Evolutionary conservation across 2,888 invertebrate genomes (phyloP).

Genomic region (Lissocephala sabroskyi): DNA sequence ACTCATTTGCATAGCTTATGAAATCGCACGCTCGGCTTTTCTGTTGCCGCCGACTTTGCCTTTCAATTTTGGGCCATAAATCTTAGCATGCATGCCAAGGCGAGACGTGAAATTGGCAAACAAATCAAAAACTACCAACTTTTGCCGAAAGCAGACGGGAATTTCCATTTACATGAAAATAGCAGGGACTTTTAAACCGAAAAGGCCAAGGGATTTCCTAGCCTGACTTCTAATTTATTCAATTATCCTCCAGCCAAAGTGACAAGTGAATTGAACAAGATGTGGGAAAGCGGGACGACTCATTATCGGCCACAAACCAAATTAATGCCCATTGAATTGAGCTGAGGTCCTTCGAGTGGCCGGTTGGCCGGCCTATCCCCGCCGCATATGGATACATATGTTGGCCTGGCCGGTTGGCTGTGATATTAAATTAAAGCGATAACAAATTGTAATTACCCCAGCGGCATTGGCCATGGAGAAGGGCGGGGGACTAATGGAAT

Average conservation of each 20-base stretch:
- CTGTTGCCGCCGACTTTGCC: conserved; percentile 28
- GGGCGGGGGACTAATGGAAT: conserved; percentile 41
- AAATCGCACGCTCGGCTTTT: conserved; percentile 17
- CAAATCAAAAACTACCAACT: conserved; percentile 41
- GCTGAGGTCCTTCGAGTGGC: background rate
- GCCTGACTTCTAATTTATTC: too few relatives aligned
- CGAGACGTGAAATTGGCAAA: conserved; percentile 19
- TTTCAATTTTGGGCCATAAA: conserved; percentile 41
- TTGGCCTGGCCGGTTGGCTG: background rate
- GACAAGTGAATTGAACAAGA: too few relatives aligned
- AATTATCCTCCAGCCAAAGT: too few relatives aligned
- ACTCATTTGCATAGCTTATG: conserved; percentile 38
- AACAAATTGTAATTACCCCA: conserved; percentile 58
- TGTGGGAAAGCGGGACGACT: background rate
- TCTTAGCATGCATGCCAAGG: conserved; percentile 36
- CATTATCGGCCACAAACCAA: background rate
- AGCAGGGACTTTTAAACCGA: too few relatives aligned
- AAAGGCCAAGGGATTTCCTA: too few relatives aligned
- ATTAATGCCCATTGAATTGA: background rate
- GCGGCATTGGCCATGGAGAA: conserved; percentile 7
- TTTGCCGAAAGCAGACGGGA: too few relatives aligned
- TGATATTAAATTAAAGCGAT: conserved; percentile 57
- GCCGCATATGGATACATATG: background rate
- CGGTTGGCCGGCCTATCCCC: background rate
- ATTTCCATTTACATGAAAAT: conserved; percentile 40